Evolutionary conservation across 2,113 vertebrate species (phyloP).

Genomic region (Eclectus roratus): DNA sequence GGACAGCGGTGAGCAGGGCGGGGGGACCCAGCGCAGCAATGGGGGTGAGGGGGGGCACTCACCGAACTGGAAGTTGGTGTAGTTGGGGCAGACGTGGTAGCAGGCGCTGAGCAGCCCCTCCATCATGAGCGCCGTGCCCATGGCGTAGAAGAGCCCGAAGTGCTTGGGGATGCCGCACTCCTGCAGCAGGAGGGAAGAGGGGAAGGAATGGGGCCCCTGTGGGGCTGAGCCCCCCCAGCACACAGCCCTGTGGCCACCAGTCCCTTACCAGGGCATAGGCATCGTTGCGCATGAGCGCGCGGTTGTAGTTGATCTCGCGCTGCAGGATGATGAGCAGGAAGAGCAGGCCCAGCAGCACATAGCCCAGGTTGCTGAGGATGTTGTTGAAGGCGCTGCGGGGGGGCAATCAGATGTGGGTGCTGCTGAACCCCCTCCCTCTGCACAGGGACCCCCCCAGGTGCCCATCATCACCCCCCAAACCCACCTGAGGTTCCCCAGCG

Average conservation of each 20-base stretch:
- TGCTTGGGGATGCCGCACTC: slow-evolving; percentile 97
- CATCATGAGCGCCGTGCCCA: slow-evolving; percentile 99
- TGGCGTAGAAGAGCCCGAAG: slow-evolving; percentile 95
- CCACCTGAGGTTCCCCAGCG: slow-evolving; percentile 91
- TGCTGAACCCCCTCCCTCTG: rapidly evolving
- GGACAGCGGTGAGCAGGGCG: rapidly evolving
- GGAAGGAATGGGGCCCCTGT: neutral
- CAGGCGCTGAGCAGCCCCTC: slow-evolving; percentile 96
- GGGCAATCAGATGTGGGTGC: rapidly evolving
- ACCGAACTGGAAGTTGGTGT: slow-evolving; percentile 99
- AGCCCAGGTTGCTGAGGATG: slow-evolving; percentile 96
- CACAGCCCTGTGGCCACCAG: rapidly evolving
- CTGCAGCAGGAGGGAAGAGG: slow-evolving; percentile 34
- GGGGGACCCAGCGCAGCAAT: rapidly evolving
- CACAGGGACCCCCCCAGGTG: neutral
- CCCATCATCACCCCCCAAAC: neutral
- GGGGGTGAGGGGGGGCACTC: neutral
- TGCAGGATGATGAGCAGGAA: slow-evolving; percentile 94
- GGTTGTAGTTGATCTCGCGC: slow-evolving; percentile 88
- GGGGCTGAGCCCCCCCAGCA: neutral
- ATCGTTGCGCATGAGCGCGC: slow-evolving; percentile 82
- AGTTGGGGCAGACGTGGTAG: slow-evolving; percentile 98
- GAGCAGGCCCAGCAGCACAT: slow-evolving; percentile 92
- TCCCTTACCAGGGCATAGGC: slow-evolving; percentile 80
- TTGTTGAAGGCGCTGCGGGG: slow-evolving; percentile 82